phyloP scores from a whole-genome alignment of 2,113 vertebrate genomes.

The Cheirogaleus medius region DNA sequence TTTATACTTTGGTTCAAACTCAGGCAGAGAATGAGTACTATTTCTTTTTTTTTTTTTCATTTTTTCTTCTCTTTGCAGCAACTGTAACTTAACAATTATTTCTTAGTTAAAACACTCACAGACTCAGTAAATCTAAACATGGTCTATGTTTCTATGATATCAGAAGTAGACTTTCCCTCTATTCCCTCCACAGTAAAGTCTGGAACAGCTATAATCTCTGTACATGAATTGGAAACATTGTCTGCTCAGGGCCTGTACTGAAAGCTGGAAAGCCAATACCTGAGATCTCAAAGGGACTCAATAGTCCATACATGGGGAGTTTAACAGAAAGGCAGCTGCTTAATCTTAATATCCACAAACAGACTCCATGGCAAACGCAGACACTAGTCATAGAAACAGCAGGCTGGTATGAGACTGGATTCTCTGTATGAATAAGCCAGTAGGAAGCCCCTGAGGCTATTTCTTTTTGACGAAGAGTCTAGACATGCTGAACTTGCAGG shows the following conservation, averaged over 20 bases:
- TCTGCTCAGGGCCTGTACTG: background rate
- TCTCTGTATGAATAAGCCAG: background rate
- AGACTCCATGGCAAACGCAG: background rate
- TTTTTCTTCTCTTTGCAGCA: no score
- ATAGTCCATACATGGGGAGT: background rate
- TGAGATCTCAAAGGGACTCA: background rate
- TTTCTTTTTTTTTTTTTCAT: background rate
- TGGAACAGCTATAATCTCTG: background rate
- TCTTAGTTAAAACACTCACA: background rate
- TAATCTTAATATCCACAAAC: background rate
- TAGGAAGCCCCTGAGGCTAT: background rate
- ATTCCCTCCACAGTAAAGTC: background rate
- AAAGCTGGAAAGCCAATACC: background rate
- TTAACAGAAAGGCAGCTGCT: background rate
- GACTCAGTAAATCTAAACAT: background rate
- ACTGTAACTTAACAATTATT: background rate
- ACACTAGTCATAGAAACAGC: background rate
- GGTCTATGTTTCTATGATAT: background rate
- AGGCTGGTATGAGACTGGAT: background rate
- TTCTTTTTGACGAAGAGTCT: background rate
- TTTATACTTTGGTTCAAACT: background rate
- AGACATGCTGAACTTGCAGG: accelerated
- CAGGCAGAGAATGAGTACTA: background rate
- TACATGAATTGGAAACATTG: background rate
- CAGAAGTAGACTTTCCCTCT: background rate